Percentiles rank a stretch among this genome's conserved stretches.
These are phyloP conservation scores for Ctenicera cuprea DNA, from an alignment of 2,888 invertebrate species.

Conservation along the genomic window DNA sequence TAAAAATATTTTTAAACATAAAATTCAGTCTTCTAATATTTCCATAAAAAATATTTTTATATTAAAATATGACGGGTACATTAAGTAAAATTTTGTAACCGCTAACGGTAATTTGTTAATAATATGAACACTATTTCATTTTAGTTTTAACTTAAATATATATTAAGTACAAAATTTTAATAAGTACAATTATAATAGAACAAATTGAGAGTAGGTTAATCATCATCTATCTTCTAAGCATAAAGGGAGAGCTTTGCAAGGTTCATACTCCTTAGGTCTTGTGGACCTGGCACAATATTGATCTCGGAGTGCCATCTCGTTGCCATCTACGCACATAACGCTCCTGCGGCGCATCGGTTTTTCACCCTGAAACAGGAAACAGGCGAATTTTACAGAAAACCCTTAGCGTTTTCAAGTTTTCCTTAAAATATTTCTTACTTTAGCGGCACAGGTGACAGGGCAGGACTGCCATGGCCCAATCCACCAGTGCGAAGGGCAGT, in stretches of 20 bases:
- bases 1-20: slow-evolving; percentile 13
- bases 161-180: slow-evolving; percentile 25
- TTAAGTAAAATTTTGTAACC: too few species aligned
- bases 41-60: not conserved
- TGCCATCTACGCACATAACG: slow-evolving; percentile 85
- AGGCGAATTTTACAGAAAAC: not conserved
- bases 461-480: slow-evolving; percentile 91
- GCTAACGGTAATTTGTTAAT: not conserved
- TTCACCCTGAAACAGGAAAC: slow-evolving; percentile 68
- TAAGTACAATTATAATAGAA: slow-evolving; percentile 12
- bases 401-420: not conserved
- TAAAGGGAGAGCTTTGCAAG: slow-evolving; percentile 76
- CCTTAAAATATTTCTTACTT: slow-evolving; percentile 58
- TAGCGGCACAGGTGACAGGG: slow-evolving; percentile 79
- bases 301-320: slow-evolving; percentile 86
- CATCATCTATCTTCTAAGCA: slow-evolving; percentile 67
- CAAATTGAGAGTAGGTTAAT: not conserved
- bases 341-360: slow-evolving; percentile 79
- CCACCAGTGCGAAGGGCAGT: slow-evolving; percentile 89
- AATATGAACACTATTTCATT: not conserved
- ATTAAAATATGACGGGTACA: not conserved
- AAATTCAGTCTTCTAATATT: slow-evolving; percentile 28
- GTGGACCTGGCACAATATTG: slow-evolving; percentile 79
- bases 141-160: not conserved
- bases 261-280: slow-evolving; percentile 81